Evolutionary conservation across 2,888 invertebrate species (phyloP).

Genomic region (Rosalia funebris): DNA sequence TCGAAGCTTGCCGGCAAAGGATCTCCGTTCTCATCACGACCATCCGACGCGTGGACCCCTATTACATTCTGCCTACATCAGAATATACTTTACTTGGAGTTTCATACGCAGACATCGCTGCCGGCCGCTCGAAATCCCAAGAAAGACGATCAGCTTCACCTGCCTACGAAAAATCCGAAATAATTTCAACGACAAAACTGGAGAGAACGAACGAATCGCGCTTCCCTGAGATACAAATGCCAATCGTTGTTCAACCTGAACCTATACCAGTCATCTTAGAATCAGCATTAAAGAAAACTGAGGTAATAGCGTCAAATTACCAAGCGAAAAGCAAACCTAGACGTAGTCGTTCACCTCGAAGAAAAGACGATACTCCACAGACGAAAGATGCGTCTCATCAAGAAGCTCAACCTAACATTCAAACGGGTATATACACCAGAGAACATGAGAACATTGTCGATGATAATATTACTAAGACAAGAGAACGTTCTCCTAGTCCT

Average conservation of each 20-base stretch:
- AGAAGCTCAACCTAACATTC: conserved; percentile 1
- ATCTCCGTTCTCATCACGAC: conserved; percentile 77
- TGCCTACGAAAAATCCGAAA: conserved; percentile 42
- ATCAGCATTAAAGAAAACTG: conserved; percentile 30
- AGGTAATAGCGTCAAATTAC: conserved; percentile 30
- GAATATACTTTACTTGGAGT: conserved; percentile 65
- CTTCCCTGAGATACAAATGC: conserved; percentile 47
- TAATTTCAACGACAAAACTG: conserved; percentile 31
- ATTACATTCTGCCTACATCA: conserved; percentile 69
- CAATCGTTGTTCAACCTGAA: conserved; percentile 31
- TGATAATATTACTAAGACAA: conserved; percentile 6
- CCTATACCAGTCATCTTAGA: conserved; percentile 36
- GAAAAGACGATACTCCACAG: conserved; percentile 53
- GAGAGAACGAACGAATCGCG: conserved; percentile 35
- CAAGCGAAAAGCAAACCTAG: conserved; percentile 56
- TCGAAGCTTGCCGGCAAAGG: conserved; percentile 75
- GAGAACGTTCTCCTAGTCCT: conserved; percentile 23
- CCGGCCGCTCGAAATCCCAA: conserved; percentile 66
- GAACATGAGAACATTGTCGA: conserved; percentile 15
- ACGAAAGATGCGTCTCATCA: neutral
- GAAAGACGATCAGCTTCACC: conserved; percentile 47
- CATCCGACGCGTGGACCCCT: conserved; percentile 81
- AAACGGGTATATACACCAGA: neutral
- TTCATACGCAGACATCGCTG: conserved; percentile 77
- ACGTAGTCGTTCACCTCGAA: conserved; percentile 67